Evolutionary conservation across 2,113 vertebrate species (phyloP).

Genomic region (Camelus dromedarius): DNA sequence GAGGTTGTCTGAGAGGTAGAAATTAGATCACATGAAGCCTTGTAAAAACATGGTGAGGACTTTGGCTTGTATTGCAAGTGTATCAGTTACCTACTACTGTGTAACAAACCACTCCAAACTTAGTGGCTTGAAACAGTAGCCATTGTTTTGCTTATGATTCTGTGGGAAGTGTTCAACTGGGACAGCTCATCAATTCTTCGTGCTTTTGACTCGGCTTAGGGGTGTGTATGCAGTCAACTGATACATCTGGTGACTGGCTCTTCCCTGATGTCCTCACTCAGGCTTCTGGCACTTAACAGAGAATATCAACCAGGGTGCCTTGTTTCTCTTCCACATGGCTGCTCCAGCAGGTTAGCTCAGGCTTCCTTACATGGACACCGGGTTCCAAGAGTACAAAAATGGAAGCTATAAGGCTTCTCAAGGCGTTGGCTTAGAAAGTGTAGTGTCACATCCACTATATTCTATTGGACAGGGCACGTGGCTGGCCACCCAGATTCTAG

Average conservation of each 20-base stretch:
- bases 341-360: background rate
- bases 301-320: too few relatives aligned
- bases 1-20: background rate
- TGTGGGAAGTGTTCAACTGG: background rate
- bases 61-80: background rate
- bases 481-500: background rate
- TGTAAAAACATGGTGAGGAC: background rate
- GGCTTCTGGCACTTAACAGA: background rate
- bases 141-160: background rate
- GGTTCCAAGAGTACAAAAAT: background rate
- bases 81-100: background rate
- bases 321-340: background rate
- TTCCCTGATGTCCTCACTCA: background rate
- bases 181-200: rapidly evolving
- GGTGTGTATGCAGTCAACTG: background rate
- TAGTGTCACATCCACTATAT: background rate
- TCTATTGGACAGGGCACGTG: background rate
- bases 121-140: background rate
- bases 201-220: background rate
- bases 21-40: background rate
- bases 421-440: background rate
- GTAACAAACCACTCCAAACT: background rate
- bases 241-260: background rate
- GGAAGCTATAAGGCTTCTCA: background rate
- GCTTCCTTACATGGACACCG: background rate